Base-by-base conservation (phyloP, 2,113 vertebrate species). In the Seriola rivoliana region DNA sequence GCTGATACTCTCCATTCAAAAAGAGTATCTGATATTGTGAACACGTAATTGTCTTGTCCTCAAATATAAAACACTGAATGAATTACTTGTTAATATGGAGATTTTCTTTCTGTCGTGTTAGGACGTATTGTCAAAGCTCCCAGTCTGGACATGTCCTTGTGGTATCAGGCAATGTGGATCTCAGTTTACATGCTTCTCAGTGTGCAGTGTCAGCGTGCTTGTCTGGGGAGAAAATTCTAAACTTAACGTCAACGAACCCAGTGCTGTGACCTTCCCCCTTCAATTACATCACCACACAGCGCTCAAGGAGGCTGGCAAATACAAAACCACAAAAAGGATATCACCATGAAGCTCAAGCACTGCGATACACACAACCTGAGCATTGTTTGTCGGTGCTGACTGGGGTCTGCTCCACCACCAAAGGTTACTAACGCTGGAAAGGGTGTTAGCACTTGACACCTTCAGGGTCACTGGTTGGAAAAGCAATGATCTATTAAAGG, bases 131-230 rank as follows among this genome's bases (percentile, higher is more conserved):
- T 86, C 71, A 60, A 25, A 58, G 75, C 80, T 84, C 77, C 69
- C n/a, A 78, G 85, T 68, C 68, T 88, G 62, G 34, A 72, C 46
- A 44, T 71, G 91, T 87, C 91, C 92, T 94, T 94, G 91, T 80
- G 88, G 74, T 81, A 84, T 91, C 88, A 64, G 68, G 75, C 57
- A n/a, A 86, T 84, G 71, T 60, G 88, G 85, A 85, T 93, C 92
- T 93, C 92, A 82, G 79, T 88, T 94, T 94, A 89, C 92, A 85
- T 67, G 82, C 81, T 71, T 68, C 78, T 25, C 48, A n/a, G 75
- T 73, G 57, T 91, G 94, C 94, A 82, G 87, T 60, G 52, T 95
- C 92, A 94, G 94, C 86, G 5, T 23, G 50, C 85, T 90, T 82
- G 82, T 92, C 90, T 82, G 71, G 84, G 84, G 50, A 83, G 89